These are phyloP conservation scores for Orycteropus afer DNA, from an alignment of 2,113 vertebrate species.

Conservation along the genomic window DNA sequence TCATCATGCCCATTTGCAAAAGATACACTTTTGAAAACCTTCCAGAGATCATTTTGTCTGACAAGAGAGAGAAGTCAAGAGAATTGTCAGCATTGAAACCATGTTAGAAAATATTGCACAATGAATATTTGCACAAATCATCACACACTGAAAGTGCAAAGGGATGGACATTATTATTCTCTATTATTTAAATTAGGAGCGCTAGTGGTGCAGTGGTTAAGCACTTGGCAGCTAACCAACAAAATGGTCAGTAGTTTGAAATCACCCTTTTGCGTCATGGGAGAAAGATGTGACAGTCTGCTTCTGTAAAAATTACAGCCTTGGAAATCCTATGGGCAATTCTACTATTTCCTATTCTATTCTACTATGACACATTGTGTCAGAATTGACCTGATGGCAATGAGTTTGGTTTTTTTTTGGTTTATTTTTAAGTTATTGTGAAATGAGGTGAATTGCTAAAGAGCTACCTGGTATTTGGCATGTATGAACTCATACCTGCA, in stretches of 20 bases:
- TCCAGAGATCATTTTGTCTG: constrained; percentile 74
- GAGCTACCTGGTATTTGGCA: background rate
- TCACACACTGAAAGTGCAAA: constrained; percentile 33
- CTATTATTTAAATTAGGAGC: background rate
- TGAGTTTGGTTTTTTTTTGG: background rate
- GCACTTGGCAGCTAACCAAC: background rate
- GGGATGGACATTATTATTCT: background rate
- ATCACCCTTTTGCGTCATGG: background rate
- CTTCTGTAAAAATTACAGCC: background rate
- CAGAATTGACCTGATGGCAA: background rate
- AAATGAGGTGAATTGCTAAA: background rate
- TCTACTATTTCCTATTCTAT: too few relatives aligned
- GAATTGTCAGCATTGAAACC: constrained; percentile 64
- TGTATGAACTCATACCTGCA: background rate
- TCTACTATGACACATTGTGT: too few relatives aligned
- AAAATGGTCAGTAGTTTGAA: background rate
- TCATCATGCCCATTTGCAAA: constrained; percentile 60
- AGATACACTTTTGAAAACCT: constrained; percentile 66
- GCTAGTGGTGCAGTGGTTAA: background rate
- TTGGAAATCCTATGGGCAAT: background rate
- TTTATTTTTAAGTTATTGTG: background rate
- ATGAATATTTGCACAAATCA: constrained; percentile 60
- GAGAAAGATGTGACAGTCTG: background rate
- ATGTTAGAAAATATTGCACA: constrained; percentile 8
- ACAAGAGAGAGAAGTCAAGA: constrained; percentile 37